Conservation (phyloP, 1,140 invertebrate genomes). For the Drosophila prosaltans region DNA sequence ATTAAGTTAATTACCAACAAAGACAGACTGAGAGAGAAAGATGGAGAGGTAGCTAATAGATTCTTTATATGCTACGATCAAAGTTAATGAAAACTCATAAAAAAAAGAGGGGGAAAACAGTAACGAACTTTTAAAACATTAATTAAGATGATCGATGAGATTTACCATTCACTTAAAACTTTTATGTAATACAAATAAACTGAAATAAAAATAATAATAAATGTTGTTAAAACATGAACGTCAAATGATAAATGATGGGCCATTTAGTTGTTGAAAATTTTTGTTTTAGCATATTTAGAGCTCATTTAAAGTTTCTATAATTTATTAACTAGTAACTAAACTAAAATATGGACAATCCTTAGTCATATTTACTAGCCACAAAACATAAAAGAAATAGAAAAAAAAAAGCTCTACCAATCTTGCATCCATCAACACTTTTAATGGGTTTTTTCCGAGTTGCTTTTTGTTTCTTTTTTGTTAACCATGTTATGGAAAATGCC, state of each 20-base stretch:
- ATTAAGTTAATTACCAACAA: conserved; percentile 44
- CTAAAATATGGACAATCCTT: conserved; percentile 8
- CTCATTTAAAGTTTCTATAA: neutral
- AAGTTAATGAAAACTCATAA: conserved; percentile 19
- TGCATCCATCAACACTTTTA: conserved; percentile 29
- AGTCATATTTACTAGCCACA: neutral
- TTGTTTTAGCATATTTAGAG: neutral
- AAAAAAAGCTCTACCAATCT: conserved; percentile 8
- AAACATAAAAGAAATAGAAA: neutral
- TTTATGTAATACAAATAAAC: conserved; percentile 29
- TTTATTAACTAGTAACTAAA: neutral
- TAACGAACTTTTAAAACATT: conserved; percentile 20
- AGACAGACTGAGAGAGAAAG: neutral
- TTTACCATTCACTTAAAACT: neutral
- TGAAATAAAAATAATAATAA: neutral
- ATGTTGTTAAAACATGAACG: neutral
- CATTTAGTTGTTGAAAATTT: neutral
- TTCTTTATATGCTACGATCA: conserved; percentile 11
- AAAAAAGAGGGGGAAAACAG: neutral
- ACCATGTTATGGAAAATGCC: conserved; percentile 54
- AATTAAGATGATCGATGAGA: conserved; percentile 44
- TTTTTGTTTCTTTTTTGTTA: conserved; percentile 10
- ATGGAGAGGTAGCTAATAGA: conserved; percentile 20
- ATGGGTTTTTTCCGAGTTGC: conserved; percentile 21
- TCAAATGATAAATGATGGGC: conserved; percentile 32